Conservation (phyloP, 2,797 vertebrate genomes). For the Neomorphus geoffroyi region DNA sequence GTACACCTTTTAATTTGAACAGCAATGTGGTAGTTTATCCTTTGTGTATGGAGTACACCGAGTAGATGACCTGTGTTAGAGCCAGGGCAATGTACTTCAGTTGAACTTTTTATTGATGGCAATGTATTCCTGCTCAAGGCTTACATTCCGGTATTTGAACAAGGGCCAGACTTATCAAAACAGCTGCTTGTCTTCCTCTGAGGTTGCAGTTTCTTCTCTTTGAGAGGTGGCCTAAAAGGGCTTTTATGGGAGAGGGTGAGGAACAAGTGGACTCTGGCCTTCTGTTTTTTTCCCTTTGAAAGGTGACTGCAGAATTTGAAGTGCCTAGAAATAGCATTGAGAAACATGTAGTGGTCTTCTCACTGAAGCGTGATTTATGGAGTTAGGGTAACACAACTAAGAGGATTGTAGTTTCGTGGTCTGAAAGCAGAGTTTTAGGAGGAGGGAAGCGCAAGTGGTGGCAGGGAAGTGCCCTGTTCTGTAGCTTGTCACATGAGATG, state of each 20-base stretch:
- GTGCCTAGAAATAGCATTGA: background rate
- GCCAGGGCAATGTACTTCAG: background rate
- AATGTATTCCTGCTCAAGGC: background rate
- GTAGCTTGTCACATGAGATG: background rate
- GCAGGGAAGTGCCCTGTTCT: background rate
- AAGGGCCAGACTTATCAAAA: slow-evolving; percentile 30
- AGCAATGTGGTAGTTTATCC: background rate
- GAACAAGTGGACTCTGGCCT: background rate
- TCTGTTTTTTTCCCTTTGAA: background rate
- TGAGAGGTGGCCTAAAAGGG: background rate
- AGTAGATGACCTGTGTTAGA: background rate
- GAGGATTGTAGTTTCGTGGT: background rate
- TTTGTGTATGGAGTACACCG: background rate
- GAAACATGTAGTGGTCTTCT: background rate
- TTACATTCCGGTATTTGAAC: slow-evolving; percentile 33
- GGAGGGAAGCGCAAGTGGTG: background rate
- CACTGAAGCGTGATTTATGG: background rate
- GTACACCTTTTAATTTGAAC: background rate
- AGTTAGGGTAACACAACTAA: background rate
- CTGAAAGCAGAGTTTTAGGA: background rate
- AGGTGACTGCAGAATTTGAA: background rate
- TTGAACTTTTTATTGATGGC: slow-evolving; percentile 30
- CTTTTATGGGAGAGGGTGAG: background rate
- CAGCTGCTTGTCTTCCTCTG: slow-evolving; percentile 21
- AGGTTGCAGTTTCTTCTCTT: background rate